Evolutionary conservation across 2,888 invertebrate genomes (phyloP), one percentile per base, ranked within the genome.

Genomic region (Agrochola circellaris): DNA sequence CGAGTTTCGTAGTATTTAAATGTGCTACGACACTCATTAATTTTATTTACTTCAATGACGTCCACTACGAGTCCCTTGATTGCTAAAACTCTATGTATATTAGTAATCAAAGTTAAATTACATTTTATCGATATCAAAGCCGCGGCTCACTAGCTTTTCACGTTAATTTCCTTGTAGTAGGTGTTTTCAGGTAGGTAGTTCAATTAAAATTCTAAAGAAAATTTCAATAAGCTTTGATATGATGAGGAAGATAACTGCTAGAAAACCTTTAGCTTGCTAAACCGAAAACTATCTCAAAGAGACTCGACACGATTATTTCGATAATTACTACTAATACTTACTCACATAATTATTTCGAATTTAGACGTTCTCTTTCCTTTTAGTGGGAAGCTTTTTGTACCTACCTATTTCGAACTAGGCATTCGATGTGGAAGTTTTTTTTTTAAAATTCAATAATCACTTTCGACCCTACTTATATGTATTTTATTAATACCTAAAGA

Each of bases 201-300:
- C 20, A 51, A 48, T 60, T 51, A 30, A 56, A 56, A 56, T 66
- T 62, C 15, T 38, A 51, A 67, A 38, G 66, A 17, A 7, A 23
- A 23, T 11, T 45, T 42, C 8, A 23, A 68, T 17, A 15, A 15
- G 5, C 42, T 64, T 73, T 58, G 5, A 38, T 17, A 45, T 6
- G 15, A 42, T 38, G 20, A 51, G 34, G 30, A 62, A 20, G 26
- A 66, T 70, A 62, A 15, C 80, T 15, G 11, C 11, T 13, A 48
- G 8, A 26, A 60, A 68, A 45, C 17, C 7, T 66, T 73, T 64
- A 60, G 73, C 6, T 65, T 38, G 34, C 54, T 51, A 42, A 64
- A 54, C 56, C n/a, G 42, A 68, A 51, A 73, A 77, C 17, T 38
- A 13, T 62, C 23, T 64, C 54, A 73, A 81, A 81, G 73, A 65